These are phyloP conservation scores for Peromyscus polionotus DNA, from an alignment of 2,113 vertebrate species.

Conservation along the genomic window DNA sequence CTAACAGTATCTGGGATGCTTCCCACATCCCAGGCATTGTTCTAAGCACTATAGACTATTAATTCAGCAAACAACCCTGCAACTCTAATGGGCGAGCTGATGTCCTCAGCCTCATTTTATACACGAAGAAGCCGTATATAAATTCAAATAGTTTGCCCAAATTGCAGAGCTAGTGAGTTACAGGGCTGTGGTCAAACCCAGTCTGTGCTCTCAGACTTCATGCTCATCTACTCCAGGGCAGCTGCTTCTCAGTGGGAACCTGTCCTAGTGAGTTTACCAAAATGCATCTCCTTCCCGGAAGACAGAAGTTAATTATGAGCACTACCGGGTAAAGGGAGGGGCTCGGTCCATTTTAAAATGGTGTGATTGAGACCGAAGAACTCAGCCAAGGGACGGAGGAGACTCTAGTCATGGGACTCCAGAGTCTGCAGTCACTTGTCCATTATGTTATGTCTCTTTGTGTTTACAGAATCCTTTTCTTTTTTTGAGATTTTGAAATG, in stretches of 20 bases:
- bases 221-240: background rate
- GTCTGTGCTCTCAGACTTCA: background rate
- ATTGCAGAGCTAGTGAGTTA: background rate
- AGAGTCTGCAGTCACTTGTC: background rate
- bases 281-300: background rate
- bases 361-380: conserved; percentile 29
- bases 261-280: background rate
- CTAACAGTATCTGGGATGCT: background rate
- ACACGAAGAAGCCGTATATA: conserved; percentile 22
- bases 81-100: background rate
- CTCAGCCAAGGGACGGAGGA: conserved; percentile 16
- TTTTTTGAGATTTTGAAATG: conserved; percentile 34
- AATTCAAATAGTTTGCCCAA: background rate
- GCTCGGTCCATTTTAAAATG: background rate
- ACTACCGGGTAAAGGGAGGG: background rate
- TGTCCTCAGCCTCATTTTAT: background rate
- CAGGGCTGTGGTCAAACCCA: background rate
- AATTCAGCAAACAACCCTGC: background rate
- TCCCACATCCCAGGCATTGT: background rate
- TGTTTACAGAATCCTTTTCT: background rate
- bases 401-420: background rate
- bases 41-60: background rate
- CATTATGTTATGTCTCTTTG: conserved; percentile 40
- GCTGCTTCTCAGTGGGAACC: background rate
- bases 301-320: conserved; percentile 1